Percentiles rank a stretch among this genome's conserved stretches.
Conservation (phyloP, 2,888 invertebrate species). For the Cryptocephalus moraei region DNA sequence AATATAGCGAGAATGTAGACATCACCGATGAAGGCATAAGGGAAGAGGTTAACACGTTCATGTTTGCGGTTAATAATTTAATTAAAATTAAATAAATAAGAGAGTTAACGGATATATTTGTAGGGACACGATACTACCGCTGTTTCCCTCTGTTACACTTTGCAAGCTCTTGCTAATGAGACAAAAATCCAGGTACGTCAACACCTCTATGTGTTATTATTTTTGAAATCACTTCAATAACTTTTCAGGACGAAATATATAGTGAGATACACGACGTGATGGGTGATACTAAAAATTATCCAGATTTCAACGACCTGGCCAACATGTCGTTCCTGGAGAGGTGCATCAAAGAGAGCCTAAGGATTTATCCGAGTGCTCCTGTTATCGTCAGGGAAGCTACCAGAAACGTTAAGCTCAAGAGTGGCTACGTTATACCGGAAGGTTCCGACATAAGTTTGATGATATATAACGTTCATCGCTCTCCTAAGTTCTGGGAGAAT, state of each 20-base stretch:
- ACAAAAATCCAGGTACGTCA: no score
- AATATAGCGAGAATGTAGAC: no score
- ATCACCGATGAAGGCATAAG: no score
- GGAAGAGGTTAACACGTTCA: no score
- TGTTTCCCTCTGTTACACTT: no score
- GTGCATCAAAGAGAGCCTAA: conserved; percentile 43
- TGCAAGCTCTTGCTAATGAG: no score
- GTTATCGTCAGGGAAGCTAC: conserved; percentile 43
- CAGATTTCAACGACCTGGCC: conserved; percentile 42
- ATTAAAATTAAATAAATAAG: no score
- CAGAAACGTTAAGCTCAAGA: conserved; percentile 11
- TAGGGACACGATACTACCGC: no score
- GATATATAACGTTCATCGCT: conserved; percentile 54
- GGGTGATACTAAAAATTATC: conserved; percentile 27
- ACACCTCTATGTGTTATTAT: background rate
- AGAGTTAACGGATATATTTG: no score
- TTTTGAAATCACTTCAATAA: background rate
- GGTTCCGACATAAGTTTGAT: conserved; percentile 43
- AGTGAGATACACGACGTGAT: conserved; percentile 9
- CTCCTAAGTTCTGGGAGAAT: conserved; percentile 50
- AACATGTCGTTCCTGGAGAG: conserved; percentile 53
- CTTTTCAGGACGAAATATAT: conserved; percentile 5
- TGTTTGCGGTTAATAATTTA: no score
- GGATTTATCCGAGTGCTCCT: conserved; percentile 50
- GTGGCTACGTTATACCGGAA: conserved; percentile 40